Percentiles rank a stretch among this genome's conserved stretches.
Evolutionary conservation across 2,113 vertebrate species (phyloP).

Genomic region (Ptyas mucosa): DNA sequence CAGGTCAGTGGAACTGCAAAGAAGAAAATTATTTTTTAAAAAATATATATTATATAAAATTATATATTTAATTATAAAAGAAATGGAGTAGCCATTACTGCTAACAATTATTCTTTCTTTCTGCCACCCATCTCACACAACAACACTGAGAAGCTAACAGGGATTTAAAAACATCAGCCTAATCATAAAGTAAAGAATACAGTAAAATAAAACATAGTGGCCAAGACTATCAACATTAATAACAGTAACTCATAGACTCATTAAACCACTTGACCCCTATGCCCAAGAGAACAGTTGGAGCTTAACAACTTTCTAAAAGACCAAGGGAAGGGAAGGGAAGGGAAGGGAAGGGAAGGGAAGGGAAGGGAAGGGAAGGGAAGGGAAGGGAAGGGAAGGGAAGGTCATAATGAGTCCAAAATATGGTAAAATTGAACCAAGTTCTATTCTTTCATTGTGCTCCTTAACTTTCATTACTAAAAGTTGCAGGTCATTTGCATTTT

Average conservation of each 20-base stretch:
- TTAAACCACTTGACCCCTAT: not conserved
- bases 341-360: too few species aligned
- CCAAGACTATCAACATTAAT: not conserved
- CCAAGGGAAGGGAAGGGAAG: too few species aligned
- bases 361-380: too few species aligned
- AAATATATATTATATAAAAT: too few species aligned
- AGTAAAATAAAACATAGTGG: not conserved
- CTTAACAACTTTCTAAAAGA: not conserved
- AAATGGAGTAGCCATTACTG: not conserved
- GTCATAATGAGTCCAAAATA: not conserved
- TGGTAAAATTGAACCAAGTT: not conserved
- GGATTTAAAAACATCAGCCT: not conserved
- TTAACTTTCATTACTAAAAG: not conserved
- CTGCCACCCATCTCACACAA: not conserved
- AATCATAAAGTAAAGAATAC: not conserved
- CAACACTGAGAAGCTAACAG: not conserved
- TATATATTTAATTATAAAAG: not conserved
- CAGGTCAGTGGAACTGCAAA: not conserved
- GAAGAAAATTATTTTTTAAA: not conserved
- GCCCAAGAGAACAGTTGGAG: not conserved
- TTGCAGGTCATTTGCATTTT: not conserved
- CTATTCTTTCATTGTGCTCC: not conserved
- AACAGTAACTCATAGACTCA: not conserved
- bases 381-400: not conserved
- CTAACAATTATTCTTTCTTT: not conserved